These are phyloP conservation scores for Lepidotrigona ventralis DNA, from an alignment of 1,140 invertebrate genomes.

Conservation along the genomic window DNA sequence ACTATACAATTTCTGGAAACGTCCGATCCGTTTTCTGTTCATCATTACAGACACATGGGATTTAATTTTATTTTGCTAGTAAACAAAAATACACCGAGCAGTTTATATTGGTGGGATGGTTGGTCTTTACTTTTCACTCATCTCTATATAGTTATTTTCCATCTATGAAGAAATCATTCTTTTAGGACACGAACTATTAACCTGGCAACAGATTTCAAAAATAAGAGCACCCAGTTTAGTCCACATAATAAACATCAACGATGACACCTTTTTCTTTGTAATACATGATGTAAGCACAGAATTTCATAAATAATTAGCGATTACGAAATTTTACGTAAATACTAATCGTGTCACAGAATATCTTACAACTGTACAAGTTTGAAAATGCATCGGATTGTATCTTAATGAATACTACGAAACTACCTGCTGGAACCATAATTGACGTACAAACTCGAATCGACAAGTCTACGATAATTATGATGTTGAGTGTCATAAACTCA, in stretches of 20 bases:
- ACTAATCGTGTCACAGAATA: conserved; percentile 44
- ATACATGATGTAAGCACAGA: conserved; percentile 47
- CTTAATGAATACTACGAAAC: conserved; percentile 6
- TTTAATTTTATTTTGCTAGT: conserved; percentile 56
- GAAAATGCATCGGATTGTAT: conserved; percentile 44
- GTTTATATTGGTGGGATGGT: conserved; percentile 67
- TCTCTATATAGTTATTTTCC: background rate
- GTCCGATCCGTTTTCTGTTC: conserved; percentile 49
- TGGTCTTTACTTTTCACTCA: background rate
- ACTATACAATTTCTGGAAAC: conserved; percentile 59
- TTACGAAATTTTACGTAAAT: background rate
- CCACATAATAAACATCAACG: conserved; percentile 41
- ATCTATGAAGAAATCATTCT: background rate
- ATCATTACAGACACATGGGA: conserved; percentile 54
- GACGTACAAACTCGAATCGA: conserved; percentile 46
- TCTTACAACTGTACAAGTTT: conserved; percentile 58
- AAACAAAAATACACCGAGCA: conserved; percentile 47
- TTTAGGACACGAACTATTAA: conserved; percentile 61
- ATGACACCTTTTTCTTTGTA: conserved; percentile 62
- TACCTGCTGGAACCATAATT: conserved; percentile 35
- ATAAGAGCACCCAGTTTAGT: conserved; percentile 49
- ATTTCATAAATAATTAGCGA: background rate
- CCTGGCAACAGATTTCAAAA: conserved; percentile 56
- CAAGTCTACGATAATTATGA: conserved; percentile 29
- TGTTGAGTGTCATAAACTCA: conserved; percentile 40